A percentile compares a stretch with the other conserved stretches of the same genome.
These are phyloP conservation scores for Lipophrys pholis DNA, from an alignment of 2,113 vertebrate genomes.

Conservation along the genomic window DNA sequence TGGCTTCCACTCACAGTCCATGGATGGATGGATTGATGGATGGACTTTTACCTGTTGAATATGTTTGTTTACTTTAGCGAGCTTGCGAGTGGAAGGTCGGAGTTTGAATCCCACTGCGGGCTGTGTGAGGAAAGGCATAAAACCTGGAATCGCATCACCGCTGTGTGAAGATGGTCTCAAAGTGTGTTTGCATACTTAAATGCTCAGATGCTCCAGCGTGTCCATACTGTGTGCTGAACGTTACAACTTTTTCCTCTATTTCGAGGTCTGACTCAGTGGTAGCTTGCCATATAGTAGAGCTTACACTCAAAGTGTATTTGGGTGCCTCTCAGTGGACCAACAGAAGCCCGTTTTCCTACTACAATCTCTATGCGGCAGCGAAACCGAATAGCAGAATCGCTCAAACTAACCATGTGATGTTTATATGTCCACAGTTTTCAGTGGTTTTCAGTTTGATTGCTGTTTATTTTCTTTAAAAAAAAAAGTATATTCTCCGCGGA, in stretches of 20 bases:
- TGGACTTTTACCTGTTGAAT: too few relatives aligned
- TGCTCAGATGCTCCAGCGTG: too few relatives aligned
- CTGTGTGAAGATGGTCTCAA: too few relatives aligned
- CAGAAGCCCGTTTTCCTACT: not conserved
- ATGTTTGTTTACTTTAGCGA: too few relatives aligned
- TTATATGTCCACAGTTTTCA: conserved; percentile 16
- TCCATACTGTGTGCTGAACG: too few relatives aligned
- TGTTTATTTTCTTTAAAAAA: conserved; percentile 13
- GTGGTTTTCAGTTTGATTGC: not conserved
- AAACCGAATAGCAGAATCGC: not conserved
- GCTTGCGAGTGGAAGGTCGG: too few relatives aligned
- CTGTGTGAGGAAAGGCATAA: too few relatives aligned
- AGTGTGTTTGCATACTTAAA: too few relatives aligned
- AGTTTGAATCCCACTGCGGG: too few relatives aligned
- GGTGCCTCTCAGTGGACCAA: conserved; percentile 8
- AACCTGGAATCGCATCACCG: too few relatives aligned
- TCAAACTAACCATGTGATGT: conserved; percentile 1
- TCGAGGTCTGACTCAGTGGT: not conserved
- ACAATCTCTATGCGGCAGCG: not conserved
- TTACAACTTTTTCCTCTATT: not conserved
- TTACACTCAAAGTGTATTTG: not conserved
- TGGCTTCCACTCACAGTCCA: too few relatives aligned
- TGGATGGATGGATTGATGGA: too few relatives aligned
- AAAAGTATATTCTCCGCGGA: conserved; percentile 11
- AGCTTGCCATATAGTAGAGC: not conserved